Evolutionary conservation across 2,797 vertebrate genomes (phyloP), one percentile per base, ranked within the genome.

Genomic region (Lutra lutra): DNA sequence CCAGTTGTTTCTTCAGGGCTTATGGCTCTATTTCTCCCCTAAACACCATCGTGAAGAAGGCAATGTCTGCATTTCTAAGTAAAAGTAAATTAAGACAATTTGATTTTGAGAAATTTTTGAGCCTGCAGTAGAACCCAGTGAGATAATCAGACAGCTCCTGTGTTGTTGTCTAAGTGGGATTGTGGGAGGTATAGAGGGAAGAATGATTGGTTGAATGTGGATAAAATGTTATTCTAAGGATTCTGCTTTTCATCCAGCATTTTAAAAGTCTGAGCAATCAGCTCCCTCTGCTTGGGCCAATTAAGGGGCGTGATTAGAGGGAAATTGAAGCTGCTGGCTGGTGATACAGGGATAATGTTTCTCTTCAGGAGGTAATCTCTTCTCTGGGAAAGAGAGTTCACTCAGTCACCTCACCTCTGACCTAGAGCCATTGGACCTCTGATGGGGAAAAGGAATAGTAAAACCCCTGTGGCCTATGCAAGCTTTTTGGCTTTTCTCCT

Each of bases 261-360:
- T 94, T 95, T 90, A 40, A 78, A 88, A 88, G 77, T 60, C 46
- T 35, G 62, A 84, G 58, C 64, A 92, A 93, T 89, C 82, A 84
- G 23, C n/a, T 32, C 35, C 32, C 77, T 93, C 51, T 58, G 38
- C 64, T 84, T 82, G 48, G 75, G 77, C 14, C 54, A 80, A 48
- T 38, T 54, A 38, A 85, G 75, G 64, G 60, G 38, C 38, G 14
- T 91, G 86, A 73, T 95, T 78, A 94, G 62, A 86, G 12, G 62
- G 75, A 91, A 54, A 95, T 6, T 78, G 89, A 48, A 90, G 17
- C 51, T 91, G 64, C 56, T 25, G 25, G 32, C 73, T 80, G 48
- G 25, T 54, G 51, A 85, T 68, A 15, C 25, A 32, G 62, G 48
- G 17, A 72, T 56, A 43, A 20, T 8, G 5, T 48, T 58, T 82